These are phyloP conservation scores for Callyntrura sp. DNA, from an alignment of 2,888 invertebrate genomes.

Conservation along the genomic window DNA sequence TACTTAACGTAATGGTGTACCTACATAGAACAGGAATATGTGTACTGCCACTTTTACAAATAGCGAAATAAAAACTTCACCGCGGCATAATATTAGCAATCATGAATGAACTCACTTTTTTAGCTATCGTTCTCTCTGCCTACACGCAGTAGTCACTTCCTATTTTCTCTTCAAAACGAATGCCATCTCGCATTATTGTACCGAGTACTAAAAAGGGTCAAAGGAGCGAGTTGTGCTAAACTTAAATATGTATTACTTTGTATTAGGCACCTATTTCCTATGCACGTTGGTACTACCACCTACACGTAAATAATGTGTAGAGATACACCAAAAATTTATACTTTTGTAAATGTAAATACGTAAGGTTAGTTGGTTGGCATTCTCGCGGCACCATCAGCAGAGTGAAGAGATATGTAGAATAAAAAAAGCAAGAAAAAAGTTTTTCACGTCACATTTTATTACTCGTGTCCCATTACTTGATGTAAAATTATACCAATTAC, in stretches of 20 bases:
- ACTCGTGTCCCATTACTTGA: slow-evolving; percentile 83
- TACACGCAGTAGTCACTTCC: no score
- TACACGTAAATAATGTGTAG: slow-evolving; percentile 21
- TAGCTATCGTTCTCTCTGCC: slow-evolving; percentile 2
- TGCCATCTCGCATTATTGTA: background rate
- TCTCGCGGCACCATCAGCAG: slow-evolving; percentile 33
- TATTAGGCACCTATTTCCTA: no score
- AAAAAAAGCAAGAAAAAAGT: slow-evolving; percentile 59
- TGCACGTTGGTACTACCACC: no score
- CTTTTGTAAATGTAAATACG: background rate
- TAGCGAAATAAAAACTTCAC: slow-evolving; percentile 2
- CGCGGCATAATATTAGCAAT: background rate
- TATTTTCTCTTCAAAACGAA: background rate
- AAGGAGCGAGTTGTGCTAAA: background rate
- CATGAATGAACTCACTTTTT: slow-evolving; percentile 38
- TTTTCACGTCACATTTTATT: slow-evolving; percentile 82
- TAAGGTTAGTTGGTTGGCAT: slow-evolving; percentile 44
- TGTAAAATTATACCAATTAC: slow-evolving; percentile 83
- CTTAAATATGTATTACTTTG: no score
- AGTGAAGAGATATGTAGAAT: slow-evolving; percentile 24
- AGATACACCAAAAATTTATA: no score
- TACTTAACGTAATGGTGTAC: slow-evolving; percentile 22
- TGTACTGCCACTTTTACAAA: background rate
- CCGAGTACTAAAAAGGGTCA: slow-evolving; percentile 37
- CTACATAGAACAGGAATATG: background rate